Conservation (phyloP, 2,888 invertebrate genomes). For the Ferdinandea cuprea region DNA sequence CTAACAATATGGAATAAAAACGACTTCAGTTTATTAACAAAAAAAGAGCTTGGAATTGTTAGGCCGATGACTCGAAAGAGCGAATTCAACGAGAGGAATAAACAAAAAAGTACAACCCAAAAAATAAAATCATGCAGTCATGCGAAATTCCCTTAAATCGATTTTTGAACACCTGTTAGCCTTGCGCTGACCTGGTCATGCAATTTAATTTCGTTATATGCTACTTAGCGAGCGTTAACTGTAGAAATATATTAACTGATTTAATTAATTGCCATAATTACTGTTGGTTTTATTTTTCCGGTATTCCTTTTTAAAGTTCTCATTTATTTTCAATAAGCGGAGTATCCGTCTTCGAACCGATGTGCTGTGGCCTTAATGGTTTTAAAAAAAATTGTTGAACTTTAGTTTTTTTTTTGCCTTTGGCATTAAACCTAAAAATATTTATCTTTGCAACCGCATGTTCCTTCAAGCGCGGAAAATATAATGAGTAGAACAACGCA, state of each 20-base stretch:
- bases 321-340: not conserved
- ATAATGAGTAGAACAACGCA: conserved; percentile 13
- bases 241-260: not conserved
- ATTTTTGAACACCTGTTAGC: conserved; percentile 6
- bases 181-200: conserved; percentile 3
- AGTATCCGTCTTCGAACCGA: not conserved
- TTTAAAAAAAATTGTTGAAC: not conserved
- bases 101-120: too few relatives aligned
- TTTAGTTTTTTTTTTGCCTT: conserved; percentile 12
- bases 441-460: not conserved
- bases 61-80: not conserved
- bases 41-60: not conserved
- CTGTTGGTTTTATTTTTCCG: not conserved
- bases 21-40: not conserved
- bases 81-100: too few relatives aligned
- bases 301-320: not conserved
- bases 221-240: not conserved
- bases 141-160: not conserved
- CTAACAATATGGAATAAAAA: not conserved
- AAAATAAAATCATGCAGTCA: not conserved
- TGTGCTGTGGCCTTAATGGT: not conserved
- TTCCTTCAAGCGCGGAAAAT: not conserved
- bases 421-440: conserved; percentile 1
- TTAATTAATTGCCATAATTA: conserved; percentile 3
- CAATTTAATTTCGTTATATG: not conserved